These are phyloP conservation scores for Nibea coibor DNA, from an alignment of 2,113 vertebrate genomes.

Conservation along the genomic window DNA sequence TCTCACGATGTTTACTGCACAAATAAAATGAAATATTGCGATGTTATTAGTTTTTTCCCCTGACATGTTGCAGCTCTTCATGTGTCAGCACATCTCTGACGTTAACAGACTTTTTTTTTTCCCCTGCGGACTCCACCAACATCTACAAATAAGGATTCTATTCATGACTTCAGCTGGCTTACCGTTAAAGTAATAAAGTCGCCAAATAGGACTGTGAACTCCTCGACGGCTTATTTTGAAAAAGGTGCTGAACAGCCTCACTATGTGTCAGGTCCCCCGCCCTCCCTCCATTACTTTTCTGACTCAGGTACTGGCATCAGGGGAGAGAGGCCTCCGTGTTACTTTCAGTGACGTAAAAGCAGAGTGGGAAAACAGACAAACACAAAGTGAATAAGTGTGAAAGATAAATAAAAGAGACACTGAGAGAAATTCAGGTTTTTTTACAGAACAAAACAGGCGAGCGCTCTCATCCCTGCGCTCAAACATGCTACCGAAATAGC, in stretches of 20 bases:
- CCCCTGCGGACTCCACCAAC: conserved; percentile 20
- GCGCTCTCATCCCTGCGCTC: background rate
- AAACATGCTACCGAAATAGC: conserved; percentile 9
- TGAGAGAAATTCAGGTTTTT: background rate
- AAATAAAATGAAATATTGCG: background rate
- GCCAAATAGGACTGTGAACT: conserved; percentile 30
- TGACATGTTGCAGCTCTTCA: background rate
- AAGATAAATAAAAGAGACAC: background rate
- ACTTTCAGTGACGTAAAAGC: background rate
- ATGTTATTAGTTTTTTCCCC: background rate
- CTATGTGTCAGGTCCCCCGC: conserved; percentile 6
- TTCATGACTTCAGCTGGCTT: conserved; percentile 42
- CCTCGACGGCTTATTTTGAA: conserved; percentile 21
- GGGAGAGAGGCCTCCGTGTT: conserved; percentile 26
- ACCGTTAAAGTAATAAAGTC: conserved; percentile 39
- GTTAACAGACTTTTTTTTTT: conserved; percentile 8
- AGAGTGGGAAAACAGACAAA: background rate
- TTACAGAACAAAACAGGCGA: background rate
- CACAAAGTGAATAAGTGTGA: background rate
- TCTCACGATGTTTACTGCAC: background rate
- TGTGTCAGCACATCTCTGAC: conserved; percentile 8
- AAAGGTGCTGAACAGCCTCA: conserved; percentile 22
- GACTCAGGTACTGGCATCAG: conserved; percentile 39
- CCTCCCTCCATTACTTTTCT: conserved; percentile 15
- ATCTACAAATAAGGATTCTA: conserved; percentile 52